phyloP scores from a whole-genome alignment of 2,888 invertebrate genomes.

The Caradrina clavipalpis region DNA sequence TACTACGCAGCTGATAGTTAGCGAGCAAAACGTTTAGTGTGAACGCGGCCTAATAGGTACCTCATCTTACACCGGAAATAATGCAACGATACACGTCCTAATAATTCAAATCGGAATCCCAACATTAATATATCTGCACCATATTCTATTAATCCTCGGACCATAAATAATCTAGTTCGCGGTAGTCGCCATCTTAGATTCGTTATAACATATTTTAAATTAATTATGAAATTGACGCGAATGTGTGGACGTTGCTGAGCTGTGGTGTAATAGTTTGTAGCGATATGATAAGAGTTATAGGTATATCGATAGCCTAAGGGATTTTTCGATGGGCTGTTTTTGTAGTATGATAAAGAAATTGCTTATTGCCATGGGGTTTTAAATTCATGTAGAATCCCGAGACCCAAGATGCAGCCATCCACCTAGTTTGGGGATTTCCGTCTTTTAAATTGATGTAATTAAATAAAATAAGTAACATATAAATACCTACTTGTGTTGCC shows the following conservation, averaged over 20 bases:
- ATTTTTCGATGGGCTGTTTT: neutral
- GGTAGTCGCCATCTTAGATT: conserved; percentile 53
- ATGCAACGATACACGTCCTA: conserved; percentile 34
- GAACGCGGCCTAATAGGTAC: neutral
- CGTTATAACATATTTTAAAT: conserved; percentile 71
- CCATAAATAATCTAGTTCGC: conserved; percentile 59
- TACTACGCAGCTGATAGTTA: too few species aligned
- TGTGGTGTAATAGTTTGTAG: conserved; percentile 22
- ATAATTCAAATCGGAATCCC: conserved; percentile 39
- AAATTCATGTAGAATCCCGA: too few species aligned
- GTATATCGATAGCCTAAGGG: neutral
- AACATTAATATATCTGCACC: conserved; percentile 41
- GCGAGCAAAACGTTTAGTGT: too few species aligned
- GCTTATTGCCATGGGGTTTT: too few species aligned
- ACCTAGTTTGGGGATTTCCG: too few species aligned
- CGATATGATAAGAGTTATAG: conserved; percentile 3
- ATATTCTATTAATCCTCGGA: conserved; percentile 52
- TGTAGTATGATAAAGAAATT: neutral
- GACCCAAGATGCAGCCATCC: too few species aligned
- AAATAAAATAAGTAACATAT: too few species aligned
- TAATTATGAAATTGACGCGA: conserved; percentile 68
- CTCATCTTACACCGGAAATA: conserved; percentile 26
- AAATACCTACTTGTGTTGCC: too few species aligned
- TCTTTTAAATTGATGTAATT: too few species aligned
- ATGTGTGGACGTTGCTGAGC: conserved; percentile 43